phyloP scores from a whole-genome alignment of 2,888 invertebrate genomes.

The Empis livida region DNA sequence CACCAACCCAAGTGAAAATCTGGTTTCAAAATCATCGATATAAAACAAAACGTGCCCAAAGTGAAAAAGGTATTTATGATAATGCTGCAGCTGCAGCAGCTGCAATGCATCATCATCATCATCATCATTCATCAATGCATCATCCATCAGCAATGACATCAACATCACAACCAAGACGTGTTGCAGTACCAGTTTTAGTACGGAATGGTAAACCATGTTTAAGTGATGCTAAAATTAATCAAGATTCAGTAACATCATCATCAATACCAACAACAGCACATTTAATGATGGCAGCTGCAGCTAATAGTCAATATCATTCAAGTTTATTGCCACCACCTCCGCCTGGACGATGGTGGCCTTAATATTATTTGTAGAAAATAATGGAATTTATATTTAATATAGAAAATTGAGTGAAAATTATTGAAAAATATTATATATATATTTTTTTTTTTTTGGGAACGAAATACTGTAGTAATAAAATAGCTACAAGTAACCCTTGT shows the following conservation, averaged over 20 bases:
- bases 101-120: constrained; percentile 20
- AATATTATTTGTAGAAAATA: constrained; percentile 25
- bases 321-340: constrained; percentile 23
- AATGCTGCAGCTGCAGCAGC: constrained; percentile 26
- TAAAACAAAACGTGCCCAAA: constrained; percentile 95
- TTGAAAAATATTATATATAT: too few species aligned
- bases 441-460: too few species aligned
- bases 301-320: constrained; percentile 3
- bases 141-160: constrained; percentile 37
- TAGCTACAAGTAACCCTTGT: too few species aligned
- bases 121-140: constrained; percentile 25
- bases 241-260: constrained; percentile 34
- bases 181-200: constrained; percentile 88
- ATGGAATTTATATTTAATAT: not conserved
- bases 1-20: constrained; percentile 96
- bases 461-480: too few species aligned
- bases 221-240: constrained; percentile 37
- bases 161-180: constrained; percentile 73
- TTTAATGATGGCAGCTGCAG: constrained; percentile 14
- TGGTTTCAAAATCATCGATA: constrained; percentile 99
- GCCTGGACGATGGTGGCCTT: constrained; percentile 31
- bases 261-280: constrained; percentile 27
- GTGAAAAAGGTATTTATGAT: constrained; percentile 74
- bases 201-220: constrained; percentile 88
- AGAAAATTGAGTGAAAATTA: too few species aligned